Percentiles rank a stretch among this genome's conserved stretches.
These are phyloP conservation scores for Columba janthina DNA, from an alignment of 2,113 vertebrate species.

Conservation along the genomic window DNA sequence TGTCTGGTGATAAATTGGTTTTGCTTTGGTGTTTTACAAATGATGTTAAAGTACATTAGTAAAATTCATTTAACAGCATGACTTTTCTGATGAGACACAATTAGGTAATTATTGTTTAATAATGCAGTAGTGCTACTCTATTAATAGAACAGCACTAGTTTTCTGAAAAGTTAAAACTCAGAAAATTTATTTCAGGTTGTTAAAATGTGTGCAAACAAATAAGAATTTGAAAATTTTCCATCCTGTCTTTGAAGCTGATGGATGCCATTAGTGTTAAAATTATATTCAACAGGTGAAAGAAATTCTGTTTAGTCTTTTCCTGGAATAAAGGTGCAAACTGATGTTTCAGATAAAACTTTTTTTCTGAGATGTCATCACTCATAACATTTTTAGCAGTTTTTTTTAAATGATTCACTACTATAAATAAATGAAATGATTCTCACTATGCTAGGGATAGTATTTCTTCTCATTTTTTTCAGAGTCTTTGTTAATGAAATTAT, in stretches of 20 bases:
- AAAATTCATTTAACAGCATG: not conserved
- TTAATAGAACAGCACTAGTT: not conserved
- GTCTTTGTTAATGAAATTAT: not conserved
- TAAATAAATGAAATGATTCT: constrained; percentile 10
- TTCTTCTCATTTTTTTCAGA: not conserved
- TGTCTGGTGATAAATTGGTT: not conserved
- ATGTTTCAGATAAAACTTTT: not conserved
- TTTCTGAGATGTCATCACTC: not conserved
- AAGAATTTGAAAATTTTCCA: not conserved
- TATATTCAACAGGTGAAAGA: not conserved
- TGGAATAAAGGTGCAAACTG: not conserved
- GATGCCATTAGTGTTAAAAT: not conserved
- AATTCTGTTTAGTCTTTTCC: not conserved
- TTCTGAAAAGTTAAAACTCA: not conserved
- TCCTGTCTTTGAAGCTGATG: not conserved
- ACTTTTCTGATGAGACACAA: not conserved
- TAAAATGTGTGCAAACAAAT: not conserved
- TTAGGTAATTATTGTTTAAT: constrained; percentile 15
- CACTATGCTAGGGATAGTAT: not conserved
- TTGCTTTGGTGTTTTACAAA: not conserved
- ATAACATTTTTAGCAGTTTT: not conserved
- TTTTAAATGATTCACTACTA: not conserved
- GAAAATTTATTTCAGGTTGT: not conserved
- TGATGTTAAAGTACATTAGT: not conserved
- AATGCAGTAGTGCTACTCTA: not conserved